Percentiles rank a stretch among this genome's conserved stretches.
These are phyloP conservation scores for Pseudorasbora parva DNA, from an alignment of 2,113 vertebrate species.

Conservation along the genomic window DNA sequence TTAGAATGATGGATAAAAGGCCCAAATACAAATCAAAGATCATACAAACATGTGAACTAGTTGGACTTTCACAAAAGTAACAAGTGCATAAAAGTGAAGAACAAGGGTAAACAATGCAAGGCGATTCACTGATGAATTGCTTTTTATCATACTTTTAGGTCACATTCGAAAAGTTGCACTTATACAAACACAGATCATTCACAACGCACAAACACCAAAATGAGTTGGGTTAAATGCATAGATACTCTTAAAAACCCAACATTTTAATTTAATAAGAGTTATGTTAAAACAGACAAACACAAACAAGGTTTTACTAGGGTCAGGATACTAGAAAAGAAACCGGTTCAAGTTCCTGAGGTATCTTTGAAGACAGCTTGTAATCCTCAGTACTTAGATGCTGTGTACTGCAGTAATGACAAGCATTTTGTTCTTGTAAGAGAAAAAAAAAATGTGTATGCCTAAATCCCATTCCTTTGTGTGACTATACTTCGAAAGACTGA, in stretches of 20 bases:
- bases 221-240: constrained; percentile 34
- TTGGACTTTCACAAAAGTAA: constrained; percentile 20
- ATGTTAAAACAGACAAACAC: constrained; percentile 14
- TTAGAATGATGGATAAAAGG: constrained; percentile 1
- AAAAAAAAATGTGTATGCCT: not conserved
- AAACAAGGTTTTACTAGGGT: constrained; percentile 11
- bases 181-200: constrained; percentile 25
- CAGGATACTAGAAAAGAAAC: constrained; percentile 35
- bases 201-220: constrained; percentile 25
- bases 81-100: constrained; percentile 36
- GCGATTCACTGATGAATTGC: not conserved
- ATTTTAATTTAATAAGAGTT: constrained; percentile 40
- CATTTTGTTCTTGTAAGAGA: constrained; percentile 25
- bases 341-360: constrained; percentile 50
- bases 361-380: constrained; percentile 44
- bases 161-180: constrained; percentile 49
- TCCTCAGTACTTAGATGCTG: constrained; percentile 42
- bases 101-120: constrained; percentile 35
- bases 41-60: constrained; percentile 33
- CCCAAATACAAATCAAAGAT: constrained; percentile 17
- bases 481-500: not conserved
- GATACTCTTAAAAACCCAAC: constrained; percentile 10
- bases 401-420: constrained; percentile 43
- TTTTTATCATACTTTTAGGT: constrained; percentile 28
- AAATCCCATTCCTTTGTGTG: not conserved